These are phyloP conservation scores for Hylaea fasciaria DNA, from an alignment of 2,888 invertebrate genomes.

Conservation along the genomic window DNA sequence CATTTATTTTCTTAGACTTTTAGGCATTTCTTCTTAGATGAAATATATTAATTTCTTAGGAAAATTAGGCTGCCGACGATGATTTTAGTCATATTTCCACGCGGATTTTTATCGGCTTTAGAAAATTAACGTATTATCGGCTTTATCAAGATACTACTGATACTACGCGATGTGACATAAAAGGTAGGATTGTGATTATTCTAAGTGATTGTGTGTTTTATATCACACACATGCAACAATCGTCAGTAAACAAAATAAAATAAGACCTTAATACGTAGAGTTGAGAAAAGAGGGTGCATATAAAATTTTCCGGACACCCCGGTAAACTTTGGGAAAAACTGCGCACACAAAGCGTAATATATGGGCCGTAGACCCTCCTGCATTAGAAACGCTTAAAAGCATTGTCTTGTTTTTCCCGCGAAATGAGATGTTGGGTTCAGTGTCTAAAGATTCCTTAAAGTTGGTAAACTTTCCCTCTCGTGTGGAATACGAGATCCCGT, in stretches of 20 bases:
- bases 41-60: too few species aligned
- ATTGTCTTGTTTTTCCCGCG: constrained; percentile 76
- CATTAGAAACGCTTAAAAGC: constrained; percentile 79
- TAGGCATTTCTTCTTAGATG: too few species aligned
- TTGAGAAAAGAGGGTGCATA: constrained; percentile 40
- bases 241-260: constrained; percentile 8
- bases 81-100: too few species aligned
- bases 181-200: too few species aligned
- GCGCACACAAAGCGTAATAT: constrained; percentile 60
- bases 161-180: too few species aligned
- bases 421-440: constrained; percentile 62
- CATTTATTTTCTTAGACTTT: too few species aligned
- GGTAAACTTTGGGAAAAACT: constrained; percentile 53
- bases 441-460: constrained; percentile 57
- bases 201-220: too few species aligned
- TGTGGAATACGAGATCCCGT: constrained; percentile 43
- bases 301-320: constrained; percentile 50
- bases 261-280: constrained; percentile 36
- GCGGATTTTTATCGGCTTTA: too few species aligned
- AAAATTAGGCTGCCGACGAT: too few species aligned
- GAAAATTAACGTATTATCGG: too few species aligned
- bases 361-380: constrained; percentile 65
- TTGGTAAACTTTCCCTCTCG: constrained; percentile 55
- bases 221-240: background rate
- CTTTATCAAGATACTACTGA: too few species aligned